Evolutionary conservation across 2,113 vertebrate species (phyloP), one percentile per base, ranked within the genome.

Genomic region (Choloepus hoffmanni): DNA sequence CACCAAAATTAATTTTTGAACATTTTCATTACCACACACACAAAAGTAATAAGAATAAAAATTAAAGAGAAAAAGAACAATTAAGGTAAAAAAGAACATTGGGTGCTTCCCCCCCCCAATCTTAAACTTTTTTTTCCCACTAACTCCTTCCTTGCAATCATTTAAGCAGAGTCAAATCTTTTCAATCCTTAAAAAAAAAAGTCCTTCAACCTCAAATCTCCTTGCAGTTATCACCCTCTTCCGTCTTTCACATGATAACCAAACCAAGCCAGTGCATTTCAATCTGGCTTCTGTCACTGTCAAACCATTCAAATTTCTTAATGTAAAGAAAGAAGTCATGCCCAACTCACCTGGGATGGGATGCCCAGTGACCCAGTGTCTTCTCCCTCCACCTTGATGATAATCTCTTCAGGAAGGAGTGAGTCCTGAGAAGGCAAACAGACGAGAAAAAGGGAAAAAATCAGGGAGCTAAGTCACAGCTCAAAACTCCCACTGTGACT

Each of bases 331-430:
- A 43, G 26, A 81, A 16, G 24, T 60, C 68, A 4, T 28, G 24
- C 43, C 40, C 62, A 43, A 82, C 94, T 78, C 43, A 97, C 97
- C 88, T 92, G 85, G 4, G 91, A 58, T 68, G 88, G 40, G 26
- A 72, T 1, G 6, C 85, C 70, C 88, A 87, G 43, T 33, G 91
- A 85, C 7, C 30, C 87, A 1, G 62, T 65, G 93, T 96, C 93
- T 83, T 96, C 96, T 79, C 74, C 74, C 70, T 97, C 95, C 0
- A 87, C 91, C 55, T 97, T 97, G 91, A 97, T 40, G 26, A 95
- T 78, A 70, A 89, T 95, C 19, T 95, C 88, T 23, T 85, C 92
- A 91, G 93, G 88, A 94, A 92, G 85, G 4, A 93, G 40, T 67
- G 87, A 85, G 78, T 96, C 92, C 96, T 97, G 33, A 77, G 43